Base-by-base conservation (phyloP, 53 echinoderm and acorn worm genomes). In the Echinometra lucunter region DNA sequence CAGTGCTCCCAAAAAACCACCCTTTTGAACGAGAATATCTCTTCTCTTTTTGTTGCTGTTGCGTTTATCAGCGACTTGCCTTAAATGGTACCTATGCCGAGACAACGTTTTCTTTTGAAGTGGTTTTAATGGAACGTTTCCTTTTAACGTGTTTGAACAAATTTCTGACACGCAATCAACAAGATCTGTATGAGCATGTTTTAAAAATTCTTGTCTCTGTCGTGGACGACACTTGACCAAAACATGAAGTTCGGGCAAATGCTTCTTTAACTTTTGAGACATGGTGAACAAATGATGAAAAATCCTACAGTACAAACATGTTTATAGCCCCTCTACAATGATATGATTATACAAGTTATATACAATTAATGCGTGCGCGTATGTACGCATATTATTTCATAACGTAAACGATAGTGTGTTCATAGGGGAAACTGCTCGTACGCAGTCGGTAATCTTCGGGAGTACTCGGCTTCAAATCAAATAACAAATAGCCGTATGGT, bases 121-220 rank as follows among this genome's bases (percentile, higher is more conserved):
- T 17, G 45, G 53, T 34, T 55, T 44, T 27, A 96, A 38, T 27
- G 94, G 96, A 28, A 96, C 96, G 53, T 92, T 44, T 44, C 94
- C 91, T 96, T 96, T 96, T 96, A 96, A 94, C 44, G 67, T 89
- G 74, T 95, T 95, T 30, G 88, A 32, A 70, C 88, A 95, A 66
- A 95, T 95, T 94, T 97, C 95, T 57, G 95, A 95, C 7, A 97
- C 17, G 37, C 97, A 95, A 19, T 70, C 92, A 4, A 95, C 23
- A 3, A 92, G 66, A 1, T 94, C 91, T 44, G 85, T 90, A 60
- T 96, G 40, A 0, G 96, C 96, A 5, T 95, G 92, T 58, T 89
- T 37, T 88, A 96, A 37, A 87, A 70, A 88, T 19, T 66, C 92
- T 66, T 94, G 92, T 44, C 93, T 55, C 37, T 95, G 95, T 44